Evolutionary conservation across 2,888 invertebrate genomes (phyloP).

Genomic region (Tenthredo amoena): DNA sequence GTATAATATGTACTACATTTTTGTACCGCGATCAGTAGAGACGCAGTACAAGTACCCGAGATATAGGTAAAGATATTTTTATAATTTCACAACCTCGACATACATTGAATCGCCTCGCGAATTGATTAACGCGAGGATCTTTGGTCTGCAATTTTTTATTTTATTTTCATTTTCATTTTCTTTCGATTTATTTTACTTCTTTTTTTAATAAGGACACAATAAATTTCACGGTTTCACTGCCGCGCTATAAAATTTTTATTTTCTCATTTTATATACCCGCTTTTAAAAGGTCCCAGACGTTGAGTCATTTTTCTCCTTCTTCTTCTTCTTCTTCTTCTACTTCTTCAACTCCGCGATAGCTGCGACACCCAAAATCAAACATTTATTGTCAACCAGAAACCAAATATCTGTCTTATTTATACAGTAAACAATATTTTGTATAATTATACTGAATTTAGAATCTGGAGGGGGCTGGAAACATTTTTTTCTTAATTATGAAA

Average conservation of each 20-base stretch:
- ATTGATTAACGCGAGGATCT: conserved; percentile 37
- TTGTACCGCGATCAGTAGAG: not conserved
- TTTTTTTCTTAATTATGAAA: not conserved
- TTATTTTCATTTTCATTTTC: not conserved
- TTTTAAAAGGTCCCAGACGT: conserved; percentile 46
- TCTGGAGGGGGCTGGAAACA: not conserved
- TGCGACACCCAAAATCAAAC: not conserved
- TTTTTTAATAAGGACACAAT: not conserved
- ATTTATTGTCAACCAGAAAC: not conserved
- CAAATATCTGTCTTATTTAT: not conserved
- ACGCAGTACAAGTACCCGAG: not conserved
- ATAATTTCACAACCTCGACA: conserved; percentile 46
- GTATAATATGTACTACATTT: not conserved
- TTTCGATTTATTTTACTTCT: not conserved
- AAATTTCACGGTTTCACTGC: conserved; percentile 12
- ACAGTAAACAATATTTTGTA: not conserved
- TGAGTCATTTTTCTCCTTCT: conserved; percentile 32
- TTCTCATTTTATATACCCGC: not conserved
- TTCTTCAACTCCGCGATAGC: not conserved
- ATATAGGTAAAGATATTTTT: conserved; percentile 40
- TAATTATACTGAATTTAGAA: not conserved
- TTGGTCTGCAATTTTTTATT: not conserved
- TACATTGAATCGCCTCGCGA: conserved; percentile 42
- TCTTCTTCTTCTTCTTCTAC: not conserved
- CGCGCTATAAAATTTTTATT: not conserved